Evolutionary conservation across 2,113 vertebrate genomes (phyloP), one percentile per base, ranked within the genome.

Genomic region (Orientallactaga bullata): DNA sequence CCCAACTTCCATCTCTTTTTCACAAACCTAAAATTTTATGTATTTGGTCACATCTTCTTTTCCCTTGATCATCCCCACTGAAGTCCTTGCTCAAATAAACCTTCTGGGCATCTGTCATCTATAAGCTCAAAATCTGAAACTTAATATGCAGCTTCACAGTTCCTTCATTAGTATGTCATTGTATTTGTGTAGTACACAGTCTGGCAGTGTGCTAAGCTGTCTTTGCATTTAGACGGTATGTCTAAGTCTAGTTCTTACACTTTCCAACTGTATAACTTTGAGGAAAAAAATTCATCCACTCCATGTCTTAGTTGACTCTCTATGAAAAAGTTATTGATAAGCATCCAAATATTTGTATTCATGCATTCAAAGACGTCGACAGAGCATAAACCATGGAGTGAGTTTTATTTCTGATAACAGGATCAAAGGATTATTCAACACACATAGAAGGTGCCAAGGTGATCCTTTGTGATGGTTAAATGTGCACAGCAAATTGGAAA

Each of bases 171-270:
- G 32, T 60, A 77, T 47, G 55, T 37, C 69, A 74, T 47, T 39
- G 73, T 58, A 37, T 80, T 58, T 85, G 11, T 9, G 89, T 51
- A 32, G 11, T 58, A 55, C 42, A 92, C 1, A 82, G 80, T 32
- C 24, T 42, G 26, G 5, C 16, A 81, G 3, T 91, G 39, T 86
- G 18, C 15, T 21, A 0, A 37, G 30, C 21, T 88, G 35, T 15
- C 63, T 95, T 74, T 88, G 24, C 2, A 85, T 37, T 78, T 51
- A 94, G 66, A 83, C 80, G 85, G 69, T 74, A 13, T 85, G 47
- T 21, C 60, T 80, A 39, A 60, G 68, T 80, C 71, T 79, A n/a
- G 3, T 71, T 80, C 72, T 92, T 26, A 21, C 18, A 83, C 18
- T 89, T 83, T 65, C 11, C 26, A 73, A 39, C 13, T 69, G 4